Base-by-base conservation (phyloP, 2,113 vertebrate species). In the Agelaius tricolor region DNA sequence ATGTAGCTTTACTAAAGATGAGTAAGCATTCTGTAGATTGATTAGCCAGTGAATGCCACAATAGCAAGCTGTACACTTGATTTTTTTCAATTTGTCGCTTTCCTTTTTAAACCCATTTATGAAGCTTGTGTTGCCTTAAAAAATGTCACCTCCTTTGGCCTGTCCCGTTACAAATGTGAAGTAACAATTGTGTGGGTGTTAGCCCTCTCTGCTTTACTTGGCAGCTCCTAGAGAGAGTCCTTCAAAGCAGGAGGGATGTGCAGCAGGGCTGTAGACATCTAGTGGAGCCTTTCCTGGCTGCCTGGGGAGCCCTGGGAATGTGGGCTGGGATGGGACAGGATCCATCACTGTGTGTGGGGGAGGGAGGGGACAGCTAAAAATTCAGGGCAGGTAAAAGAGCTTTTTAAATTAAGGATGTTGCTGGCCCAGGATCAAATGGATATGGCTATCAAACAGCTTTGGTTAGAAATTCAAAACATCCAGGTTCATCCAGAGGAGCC, bases 371-470 rank as follows among this genome's bases (percentile, higher is more conserved):
- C 21, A 6, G 44, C 90, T 82, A 9, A 78, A 91, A 93, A n/a
- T 57, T 54, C 82, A 41, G 15, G 52, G 44, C 57, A 91, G 58
- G 30, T 72, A 37, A 62, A 89, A 94, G 87, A 55, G 54, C 82
- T 58, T 93, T 93, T 82, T 52, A 65, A 91, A 72, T 80, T 63
- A 37, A 93, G 62, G 58, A 61, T 78, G 78, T 59, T 82, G 24
- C 59, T 95, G 90, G 74, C 84, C 82, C 57, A 26, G 72, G 78
- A 85, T 37, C 87, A 97, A 93, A 93, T 91, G 82, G 87, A 79
- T 95, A 51, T 65, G 44, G 52, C 62, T 76, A 31, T 90, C 66
- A 76, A 82, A 94, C 89, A 75, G 31, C 74, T 87, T 82, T 67
- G 72, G 81, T 83, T 94, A 84, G 84, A 79, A 87, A 93, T 78